Evolutionary conservation across 2,797 vertebrate genomes (phyloP).

Genomic region (Huso huso): DNA sequence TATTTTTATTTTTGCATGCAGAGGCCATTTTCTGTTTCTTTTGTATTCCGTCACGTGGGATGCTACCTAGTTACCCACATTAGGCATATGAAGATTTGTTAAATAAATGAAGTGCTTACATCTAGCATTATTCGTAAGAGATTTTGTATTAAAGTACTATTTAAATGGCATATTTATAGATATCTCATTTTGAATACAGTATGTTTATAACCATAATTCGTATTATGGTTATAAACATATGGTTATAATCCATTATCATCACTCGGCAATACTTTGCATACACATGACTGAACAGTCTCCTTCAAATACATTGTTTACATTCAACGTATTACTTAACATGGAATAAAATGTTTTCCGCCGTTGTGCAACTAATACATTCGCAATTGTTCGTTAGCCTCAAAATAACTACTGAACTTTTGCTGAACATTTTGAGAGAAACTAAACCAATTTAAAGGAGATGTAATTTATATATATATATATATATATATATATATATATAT

Average conservation of each 20-base stretch:
- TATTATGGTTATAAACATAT: background rate
- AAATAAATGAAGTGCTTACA: slow-evolving; percentile 4
- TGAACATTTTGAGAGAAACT: background rate
- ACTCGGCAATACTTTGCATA: slow-evolving; percentile 13
- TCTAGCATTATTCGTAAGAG: slow-evolving; percentile 15
- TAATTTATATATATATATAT: too few relatives aligned
- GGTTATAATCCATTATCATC: background rate
- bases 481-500: slow-evolving; percentile 4
- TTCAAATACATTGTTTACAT: slow-evolving; percentile 20
- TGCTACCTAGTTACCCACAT: background rate
- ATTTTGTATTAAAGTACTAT: slow-evolving; percentile 14
- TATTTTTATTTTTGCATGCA: too few relatives aligned
- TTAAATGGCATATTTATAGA: slow-evolving; percentile 13
- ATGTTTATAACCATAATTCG: background rate
- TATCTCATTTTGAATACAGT: slow-evolving; percentile 1
- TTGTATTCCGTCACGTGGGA: too few relatives aligned
- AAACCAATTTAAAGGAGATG: too few relatives aligned
- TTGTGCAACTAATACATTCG: slow-evolving; percentile 13
- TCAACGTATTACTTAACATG: slow-evolving; percentile 5
- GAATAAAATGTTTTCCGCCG: slow-evolving; percentile 11
- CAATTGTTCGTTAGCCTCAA: slow-evolving; percentile 8
- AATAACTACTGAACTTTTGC: slow-evolving; percentile 20
- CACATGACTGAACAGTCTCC: background rate
- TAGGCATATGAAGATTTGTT: slow-evolving; percentile 5
- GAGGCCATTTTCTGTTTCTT: too few relatives aligned